phyloP scores from a whole-genome alignment of 2,888 invertebrate species.

The Habroteleia sp. region DNA sequence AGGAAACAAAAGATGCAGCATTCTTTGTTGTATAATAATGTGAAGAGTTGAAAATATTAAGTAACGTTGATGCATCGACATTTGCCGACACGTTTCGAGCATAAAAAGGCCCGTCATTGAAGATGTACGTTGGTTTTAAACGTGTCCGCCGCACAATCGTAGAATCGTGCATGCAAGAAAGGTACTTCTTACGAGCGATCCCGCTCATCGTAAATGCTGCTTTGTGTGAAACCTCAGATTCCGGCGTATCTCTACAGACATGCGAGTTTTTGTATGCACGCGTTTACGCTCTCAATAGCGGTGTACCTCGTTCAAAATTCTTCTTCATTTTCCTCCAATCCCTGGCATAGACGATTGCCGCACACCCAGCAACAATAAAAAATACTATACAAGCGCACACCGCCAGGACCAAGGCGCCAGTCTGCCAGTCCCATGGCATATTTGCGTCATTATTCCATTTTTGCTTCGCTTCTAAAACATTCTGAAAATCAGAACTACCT shows the following conservation, averaged over 20 bases:
- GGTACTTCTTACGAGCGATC: constrained; percentile 36
- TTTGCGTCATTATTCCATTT: constrained; percentile 78
- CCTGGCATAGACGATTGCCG: constrained; percentile 89
- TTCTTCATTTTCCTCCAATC: constrained; percentile 91
- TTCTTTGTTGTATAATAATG: too few species aligned
- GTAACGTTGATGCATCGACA: constrained; percentile 8
- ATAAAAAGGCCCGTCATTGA: constrained; percentile 45
- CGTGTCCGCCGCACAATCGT: constrained; percentile 43
- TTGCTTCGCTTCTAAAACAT: constrained; percentile 62
- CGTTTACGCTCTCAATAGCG: constrained; percentile 1
- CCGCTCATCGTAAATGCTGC: constrained; percentile 53
- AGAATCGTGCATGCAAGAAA: constrained; percentile 47
- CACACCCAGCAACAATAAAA: constrained; percentile 89
- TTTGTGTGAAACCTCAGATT: constrained; percentile 35
- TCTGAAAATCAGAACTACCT: constrained; percentile 52
- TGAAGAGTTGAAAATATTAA: constrained; percentile 9
- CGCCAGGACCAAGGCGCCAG: constrained; percentile 87
- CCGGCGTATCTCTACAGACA: constrained; percentile 5
- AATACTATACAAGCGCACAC: constrained; percentile 90
- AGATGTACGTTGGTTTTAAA: constrained; percentile 42
- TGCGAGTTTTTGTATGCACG: constrained; percentile 1
- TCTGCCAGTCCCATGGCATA: constrained; percentile 88
- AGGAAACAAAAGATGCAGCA: too few species aligned
- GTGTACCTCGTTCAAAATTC: constrained; percentile 87
- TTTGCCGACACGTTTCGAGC: constrained; percentile 34